Evolutionary conservation across 2,797 vertebrate genomes (phyloP).

Genomic region (Anisognathus igniventris): DNA sequence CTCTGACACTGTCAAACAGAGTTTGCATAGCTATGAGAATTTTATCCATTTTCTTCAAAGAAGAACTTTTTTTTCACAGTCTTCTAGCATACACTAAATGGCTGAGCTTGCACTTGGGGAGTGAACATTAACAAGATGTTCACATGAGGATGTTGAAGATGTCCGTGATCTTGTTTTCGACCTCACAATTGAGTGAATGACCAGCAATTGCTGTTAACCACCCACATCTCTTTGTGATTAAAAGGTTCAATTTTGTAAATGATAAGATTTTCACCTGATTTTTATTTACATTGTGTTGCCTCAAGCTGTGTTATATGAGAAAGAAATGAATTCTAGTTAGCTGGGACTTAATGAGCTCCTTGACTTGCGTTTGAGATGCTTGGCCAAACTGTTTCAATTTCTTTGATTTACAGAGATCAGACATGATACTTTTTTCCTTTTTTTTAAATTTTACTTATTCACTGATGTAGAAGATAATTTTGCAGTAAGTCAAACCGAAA

Average conservation of each 20-base stretch:
- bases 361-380: background rate
- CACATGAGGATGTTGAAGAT: background rate
- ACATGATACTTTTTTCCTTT: background rate
- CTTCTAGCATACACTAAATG: background rate
- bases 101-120: background rate
- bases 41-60: background rate
- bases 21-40: background rate
- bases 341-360: background rate
- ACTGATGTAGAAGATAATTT: background rate
- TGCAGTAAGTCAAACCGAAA: constrained; percentile 19
- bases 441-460: background rate
- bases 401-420: constrained; percentile 37
- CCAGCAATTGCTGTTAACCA: background rate
- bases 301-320: background rate
- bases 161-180: background rate
- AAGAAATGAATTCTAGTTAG: background rate
- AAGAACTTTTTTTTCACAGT: background rate
- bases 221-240: background rate
- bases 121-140: background rate
- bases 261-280: background rate
- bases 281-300: background rate
- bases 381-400: background rate
- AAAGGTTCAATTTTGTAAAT: background rate
- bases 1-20: background rate
- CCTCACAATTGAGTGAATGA: background rate